These are phyloP conservation scores for Bos javanicus DNA, from an alignment of 2,113 vertebrate genomes.

Conservation along the genomic window DNA sequence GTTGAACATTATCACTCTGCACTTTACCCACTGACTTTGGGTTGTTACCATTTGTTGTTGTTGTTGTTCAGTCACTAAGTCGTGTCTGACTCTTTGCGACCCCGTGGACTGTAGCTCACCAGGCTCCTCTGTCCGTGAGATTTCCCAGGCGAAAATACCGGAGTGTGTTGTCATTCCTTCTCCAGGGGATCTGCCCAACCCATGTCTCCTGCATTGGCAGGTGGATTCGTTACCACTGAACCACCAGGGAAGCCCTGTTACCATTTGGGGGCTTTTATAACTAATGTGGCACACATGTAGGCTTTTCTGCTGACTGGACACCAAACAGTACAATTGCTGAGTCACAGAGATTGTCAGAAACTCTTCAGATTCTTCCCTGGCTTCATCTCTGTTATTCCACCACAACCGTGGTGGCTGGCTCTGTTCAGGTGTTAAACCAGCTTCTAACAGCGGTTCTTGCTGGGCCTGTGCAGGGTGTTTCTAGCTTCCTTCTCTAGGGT, in stretches of 20 bases:
- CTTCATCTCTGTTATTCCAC: neutral
- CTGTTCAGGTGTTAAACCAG: neutral
- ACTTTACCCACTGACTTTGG: neutral
- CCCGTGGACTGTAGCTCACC: neutral
- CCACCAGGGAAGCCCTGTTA: neutral
- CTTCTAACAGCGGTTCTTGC: neutral
- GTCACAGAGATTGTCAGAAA: neutral
- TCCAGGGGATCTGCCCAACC: neutral
- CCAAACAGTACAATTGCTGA: neutral
- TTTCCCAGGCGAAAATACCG: neutral
- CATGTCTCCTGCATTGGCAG: neutral
- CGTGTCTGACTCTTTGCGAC: accelerated
- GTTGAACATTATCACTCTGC: neutral
- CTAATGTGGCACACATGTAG: neutral
- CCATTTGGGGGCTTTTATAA: neutral
- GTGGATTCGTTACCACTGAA: neutral
- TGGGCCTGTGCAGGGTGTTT: neutral
- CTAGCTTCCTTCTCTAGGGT: neutral
- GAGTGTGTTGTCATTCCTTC: neutral
- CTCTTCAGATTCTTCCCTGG: neutral
- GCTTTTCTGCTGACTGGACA: neutral
- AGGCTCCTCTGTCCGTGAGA: neutral
- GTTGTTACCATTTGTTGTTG: neutral
- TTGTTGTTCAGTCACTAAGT: neutral
- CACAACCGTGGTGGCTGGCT: no score